Evolutionary conservation across 1,140 invertebrate species (phyloP).

Genomic region (Samia ricini): DNA sequence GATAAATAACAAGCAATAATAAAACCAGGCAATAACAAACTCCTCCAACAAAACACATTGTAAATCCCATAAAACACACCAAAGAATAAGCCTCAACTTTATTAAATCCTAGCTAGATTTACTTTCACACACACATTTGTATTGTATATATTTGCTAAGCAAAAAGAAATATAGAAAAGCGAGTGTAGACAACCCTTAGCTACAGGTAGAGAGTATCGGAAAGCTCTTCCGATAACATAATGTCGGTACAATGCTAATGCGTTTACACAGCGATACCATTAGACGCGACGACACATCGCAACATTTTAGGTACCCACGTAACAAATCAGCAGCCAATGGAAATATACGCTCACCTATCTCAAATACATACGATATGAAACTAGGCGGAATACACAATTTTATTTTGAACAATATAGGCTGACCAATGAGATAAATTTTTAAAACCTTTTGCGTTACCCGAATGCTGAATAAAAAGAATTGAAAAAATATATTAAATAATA

Average conservation of each 20-base stretch:
- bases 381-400: neutral
- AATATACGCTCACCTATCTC: neutral
- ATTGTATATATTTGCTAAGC: neutral
- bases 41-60: too few relatives aligned
- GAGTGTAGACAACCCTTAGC: neutral
- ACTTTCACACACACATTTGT: too few relatives aligned
- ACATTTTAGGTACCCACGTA: neutral
- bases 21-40: too few relatives aligned
- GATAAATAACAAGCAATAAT: too few relatives aligned
- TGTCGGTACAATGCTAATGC: constrained; percentile 36
- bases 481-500: too few relatives aligned
- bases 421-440: too few relatives aligned
- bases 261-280: constrained; percentile 41
- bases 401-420: too few relatives aligned
- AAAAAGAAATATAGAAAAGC: neutral
- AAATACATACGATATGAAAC: neutral
- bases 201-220: neutral
- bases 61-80: too few relatives aligned
- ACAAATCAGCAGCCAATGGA: neutral
- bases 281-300: constrained; percentile 4
- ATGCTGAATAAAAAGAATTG: too few relatives aligned
- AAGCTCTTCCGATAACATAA: constrained; percentile 14
- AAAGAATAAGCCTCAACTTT: too few relatives aligned
- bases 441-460: too few relatives aligned
- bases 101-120: too few relatives aligned